A percentile compares a stretch with the other conserved stretches of the same genome.
Evolutionary conservation across 1,140 invertebrate genomes (phyloP).

Genomic region (Diplogasteroides magnus): DNA sequence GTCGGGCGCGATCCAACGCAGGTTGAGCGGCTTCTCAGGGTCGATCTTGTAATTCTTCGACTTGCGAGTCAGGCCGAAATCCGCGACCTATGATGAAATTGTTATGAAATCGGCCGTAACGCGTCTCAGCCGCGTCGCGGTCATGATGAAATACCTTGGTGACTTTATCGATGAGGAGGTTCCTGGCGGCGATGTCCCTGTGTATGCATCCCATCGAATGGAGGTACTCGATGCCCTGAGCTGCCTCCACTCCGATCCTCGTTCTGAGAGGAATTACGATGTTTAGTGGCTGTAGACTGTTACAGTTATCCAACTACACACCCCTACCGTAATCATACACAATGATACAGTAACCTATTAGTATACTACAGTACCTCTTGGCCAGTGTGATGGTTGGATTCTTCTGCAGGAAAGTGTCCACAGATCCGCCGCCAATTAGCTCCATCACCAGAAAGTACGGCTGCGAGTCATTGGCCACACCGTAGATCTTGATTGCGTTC

Average conservation of each 20-base stretch:
- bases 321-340: neutral
- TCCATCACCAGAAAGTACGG: slow-evolving; percentile 39
- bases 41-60: slow-evolving; percentile 33
- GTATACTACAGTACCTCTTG: no score
- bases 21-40: slow-evolving; percentile 36
- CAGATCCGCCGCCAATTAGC: slow-evolving; percentile 30
- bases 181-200: slow-evolving; percentile 87
- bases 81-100: slow-evolving; percentile 61
- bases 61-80: slow-evolving; percentile 82
- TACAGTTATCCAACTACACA: no score
- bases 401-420: slow-evolving; percentile 34
- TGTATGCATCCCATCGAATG: slow-evolving; percentile 69
- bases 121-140: no score
- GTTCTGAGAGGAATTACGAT: no score
- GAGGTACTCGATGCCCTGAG: slow-evolving; percentile 32
- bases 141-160: slow-evolving; percentile 70
- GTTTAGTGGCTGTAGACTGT: no score
- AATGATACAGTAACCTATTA: no score
- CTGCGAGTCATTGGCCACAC: slow-evolving; percentile 36
- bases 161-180: slow-evolving; percentile 75
- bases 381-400: slow-evolving; percentile 30
- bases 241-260: slow-evolving; percentile 33
- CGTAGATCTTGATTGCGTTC: slow-evolving; percentile 38
- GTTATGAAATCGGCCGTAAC: no score
- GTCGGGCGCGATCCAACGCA: slow-evolving; percentile 36